A percentile compares a stretch with the other conserved stretches of the same genome.
These are phyloP conservation scores for Pyrgilauda ruficollis DNA, from an alignment of 2,113 vertebrate genomes.

Conservation along the genomic window DNA sequence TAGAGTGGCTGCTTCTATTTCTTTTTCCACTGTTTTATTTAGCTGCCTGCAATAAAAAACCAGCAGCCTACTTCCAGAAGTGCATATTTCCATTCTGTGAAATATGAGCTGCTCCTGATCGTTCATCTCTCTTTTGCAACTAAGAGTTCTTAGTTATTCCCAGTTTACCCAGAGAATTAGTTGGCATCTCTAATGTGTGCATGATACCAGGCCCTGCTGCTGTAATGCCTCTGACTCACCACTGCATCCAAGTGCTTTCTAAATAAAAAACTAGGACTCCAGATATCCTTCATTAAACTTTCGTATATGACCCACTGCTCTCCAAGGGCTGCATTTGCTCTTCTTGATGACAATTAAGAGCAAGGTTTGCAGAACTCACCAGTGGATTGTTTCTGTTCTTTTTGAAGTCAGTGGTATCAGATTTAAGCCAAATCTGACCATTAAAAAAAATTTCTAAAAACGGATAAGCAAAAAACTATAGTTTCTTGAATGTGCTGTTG, in stretches of 20 bases:
- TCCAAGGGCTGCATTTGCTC: neutral
- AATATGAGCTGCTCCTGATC: neutral
- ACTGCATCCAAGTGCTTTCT: neutral
- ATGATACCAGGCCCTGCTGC: neutral
- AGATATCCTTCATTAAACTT: neutral
- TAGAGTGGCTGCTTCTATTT: neutral
- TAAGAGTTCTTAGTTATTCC: neutral
- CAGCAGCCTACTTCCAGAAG: neutral
- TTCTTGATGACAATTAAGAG: neutral
- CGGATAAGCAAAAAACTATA: neutral
- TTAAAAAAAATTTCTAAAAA: neutral
- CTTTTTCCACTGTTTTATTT: slow-evolving; percentile 58
- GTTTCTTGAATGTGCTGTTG: neutral
- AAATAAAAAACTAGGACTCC: neutral
- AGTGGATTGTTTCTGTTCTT: neutral
- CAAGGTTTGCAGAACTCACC: neutral
- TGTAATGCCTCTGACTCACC: neutral
- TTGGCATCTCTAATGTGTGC: neutral
- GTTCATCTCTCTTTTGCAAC: neutral
- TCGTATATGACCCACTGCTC: neutral
- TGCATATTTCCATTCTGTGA: neutral
- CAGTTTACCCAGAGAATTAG: neutral
- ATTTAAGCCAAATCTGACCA: neutral
- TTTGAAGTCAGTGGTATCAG: neutral
- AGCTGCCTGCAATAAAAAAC: slow-evolving; percentile 1